phyloP scores from a whole-genome alignment of 2,888 invertebrate species.

The Myathropa florea region DNA sequence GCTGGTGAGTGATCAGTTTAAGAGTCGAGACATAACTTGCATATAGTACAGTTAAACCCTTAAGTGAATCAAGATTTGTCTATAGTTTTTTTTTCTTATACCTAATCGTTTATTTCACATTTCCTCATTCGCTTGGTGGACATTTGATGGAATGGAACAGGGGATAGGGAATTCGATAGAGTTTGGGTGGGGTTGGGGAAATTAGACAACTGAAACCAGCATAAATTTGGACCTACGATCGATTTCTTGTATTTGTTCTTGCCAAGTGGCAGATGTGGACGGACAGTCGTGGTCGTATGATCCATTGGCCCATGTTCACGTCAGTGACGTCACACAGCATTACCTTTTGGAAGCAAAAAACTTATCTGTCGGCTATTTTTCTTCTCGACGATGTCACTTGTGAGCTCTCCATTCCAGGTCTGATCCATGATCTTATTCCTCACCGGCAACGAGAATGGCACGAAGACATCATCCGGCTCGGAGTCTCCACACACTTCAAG shows the following conservation, averaged over 20 bases:
- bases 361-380: too few relatives aligned
- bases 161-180: not conserved
- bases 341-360: too few relatives aligned
- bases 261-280: too few relatives aligned
- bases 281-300: too few relatives aligned
- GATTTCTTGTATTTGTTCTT: too few relatives aligned
- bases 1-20: constrained; percentile 82
- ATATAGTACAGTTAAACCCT: constrained; percentile 54
- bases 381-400: constrained; percentile 74
- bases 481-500: constrained; percentile 9
- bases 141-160: constrained; percentile 16
- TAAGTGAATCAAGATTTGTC: constrained; percentile 53
- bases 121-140: constrained; percentile 24
- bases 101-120: constrained; percentile 16
- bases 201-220: too few relatives aligned
- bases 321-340: too few relatives aligned
- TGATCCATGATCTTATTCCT: constrained; percentile 76
- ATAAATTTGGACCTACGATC: too few relatives aligned
- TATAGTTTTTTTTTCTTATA: constrained; percentile 37
- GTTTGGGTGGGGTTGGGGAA: too few relatives aligned
- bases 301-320: too few relatives aligned
- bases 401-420: constrained; percentile 72
- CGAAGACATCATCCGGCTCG: constrained; percentile 77
- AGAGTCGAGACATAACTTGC: constrained; percentile 5
- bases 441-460: constrained; percentile 78